Percentiles rank a stretch among this genome's conserved stretches.
Evolutionary conservation across 2,888 invertebrate species (phyloP).

Genomic region (Brachyopa scutellaris): DNA sequence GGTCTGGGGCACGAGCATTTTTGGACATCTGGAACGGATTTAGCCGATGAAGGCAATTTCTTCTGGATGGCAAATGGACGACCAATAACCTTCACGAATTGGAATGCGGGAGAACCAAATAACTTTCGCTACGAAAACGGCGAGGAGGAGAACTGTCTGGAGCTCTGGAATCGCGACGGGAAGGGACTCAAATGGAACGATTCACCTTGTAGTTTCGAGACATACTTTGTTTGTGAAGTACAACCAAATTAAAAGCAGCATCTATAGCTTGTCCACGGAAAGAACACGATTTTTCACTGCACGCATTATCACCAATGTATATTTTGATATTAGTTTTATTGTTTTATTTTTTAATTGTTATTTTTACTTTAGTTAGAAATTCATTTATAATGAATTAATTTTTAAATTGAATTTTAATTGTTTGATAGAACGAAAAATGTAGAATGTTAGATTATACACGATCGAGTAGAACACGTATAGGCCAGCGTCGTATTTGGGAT

Average conservation of each 20-base stretch:
- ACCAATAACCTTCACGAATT: constrained; percentile 94
- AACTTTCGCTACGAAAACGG: constrained; percentile 95
- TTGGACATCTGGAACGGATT: constrained; percentile 96
- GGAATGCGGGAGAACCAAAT: constrained; percentile 97
- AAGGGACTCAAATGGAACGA: constrained; percentile 97
- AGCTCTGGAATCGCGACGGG: constrained; percentile 94
- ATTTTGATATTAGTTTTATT: constrained; percentile 46
- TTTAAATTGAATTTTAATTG: constrained; percentile 30
- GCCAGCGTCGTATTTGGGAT: constrained; percentile 49
- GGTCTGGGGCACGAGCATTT: constrained; percentile 95
- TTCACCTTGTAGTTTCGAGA: constrained; percentile 96
- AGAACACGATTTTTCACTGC: constrained; percentile 13
- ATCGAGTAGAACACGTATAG: constrained; percentile 32
- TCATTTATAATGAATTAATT: constrained; percentile 29
- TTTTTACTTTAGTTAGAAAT: constrained; percentile 48
- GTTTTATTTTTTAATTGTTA: constrained; percentile 6
- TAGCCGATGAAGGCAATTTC: constrained; percentile 94
- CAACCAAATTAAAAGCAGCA: constrained; percentile 78
- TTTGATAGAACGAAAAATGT: constrained; percentile 11
- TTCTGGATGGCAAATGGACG: constrained; percentile 97
- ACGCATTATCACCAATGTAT: constrained; percentile 38
- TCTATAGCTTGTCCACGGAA: background rate
- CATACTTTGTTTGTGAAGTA: constrained; percentile 95
- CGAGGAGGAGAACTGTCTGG: constrained; percentile 95
- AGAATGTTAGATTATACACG: constrained; percentile 19